Percentiles rank a stretch among this genome's conserved stretches.
phyloP scores from a whole-genome alignment of 2,113 vertebrate genomes.

The Orthochromis indermauri region DNA sequence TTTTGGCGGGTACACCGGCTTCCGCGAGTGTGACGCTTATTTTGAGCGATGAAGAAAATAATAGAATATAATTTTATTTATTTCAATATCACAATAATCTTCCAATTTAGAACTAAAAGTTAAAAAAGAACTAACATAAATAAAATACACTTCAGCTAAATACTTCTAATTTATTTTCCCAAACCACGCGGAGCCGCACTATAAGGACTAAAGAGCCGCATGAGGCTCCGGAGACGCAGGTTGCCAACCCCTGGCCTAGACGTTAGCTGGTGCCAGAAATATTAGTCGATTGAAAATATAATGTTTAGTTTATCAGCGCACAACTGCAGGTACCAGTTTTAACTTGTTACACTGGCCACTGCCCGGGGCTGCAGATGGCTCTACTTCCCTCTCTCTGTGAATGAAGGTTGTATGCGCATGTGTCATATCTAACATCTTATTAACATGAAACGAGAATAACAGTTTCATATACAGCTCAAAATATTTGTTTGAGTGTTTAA shows the following conservation, averaged over 20 bases:
- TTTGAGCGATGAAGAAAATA: no score
- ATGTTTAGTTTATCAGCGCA: neutral
- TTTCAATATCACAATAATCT: no score
- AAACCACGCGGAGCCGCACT: no score
- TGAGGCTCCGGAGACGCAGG: no score
- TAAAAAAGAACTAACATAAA: no score
- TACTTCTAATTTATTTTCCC: no score
- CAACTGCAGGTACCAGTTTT: accelerated
- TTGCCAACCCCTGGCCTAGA: neutral
- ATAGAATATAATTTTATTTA: no score
- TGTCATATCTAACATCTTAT: neutral
- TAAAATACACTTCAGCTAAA: no score
- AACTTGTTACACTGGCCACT: neutral
- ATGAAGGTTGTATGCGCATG: neutral
- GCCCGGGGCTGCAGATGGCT: accelerated
- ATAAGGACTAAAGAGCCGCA: no score
- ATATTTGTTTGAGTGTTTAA: neutral
- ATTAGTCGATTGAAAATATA: neutral
- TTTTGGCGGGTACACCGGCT: accelerated
- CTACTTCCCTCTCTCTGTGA: neutral
- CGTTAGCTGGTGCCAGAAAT: neutral
- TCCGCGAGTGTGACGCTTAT: no score
- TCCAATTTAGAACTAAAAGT: no score
- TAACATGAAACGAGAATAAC: accelerated
- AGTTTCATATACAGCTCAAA: neutral